phyloP scores from a whole-genome alignment of 2,797 vertebrate genomes.

The Spinus pinus region DNA sequence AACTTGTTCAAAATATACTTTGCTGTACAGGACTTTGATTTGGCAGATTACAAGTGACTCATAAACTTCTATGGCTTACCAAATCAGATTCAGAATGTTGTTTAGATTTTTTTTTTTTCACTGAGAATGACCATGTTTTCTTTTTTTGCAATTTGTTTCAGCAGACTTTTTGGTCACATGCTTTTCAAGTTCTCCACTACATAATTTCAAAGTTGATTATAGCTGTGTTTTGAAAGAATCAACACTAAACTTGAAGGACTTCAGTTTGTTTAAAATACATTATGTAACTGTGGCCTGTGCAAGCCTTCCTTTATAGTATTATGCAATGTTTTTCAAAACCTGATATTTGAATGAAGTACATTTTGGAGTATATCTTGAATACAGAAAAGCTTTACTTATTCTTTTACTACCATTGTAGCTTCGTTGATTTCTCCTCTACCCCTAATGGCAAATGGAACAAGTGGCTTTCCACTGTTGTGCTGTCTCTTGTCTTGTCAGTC shows the following conservation, averaged over 20 bases:
- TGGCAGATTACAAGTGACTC: neutral
- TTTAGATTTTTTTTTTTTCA: neutral
- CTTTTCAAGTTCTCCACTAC: neutral
- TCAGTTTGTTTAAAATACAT: neutral
- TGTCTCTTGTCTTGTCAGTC: neutral
- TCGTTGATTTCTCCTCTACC: too few relatives aligned
- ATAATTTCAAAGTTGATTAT: neutral
- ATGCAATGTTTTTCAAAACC: neutral
- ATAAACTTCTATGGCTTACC: neutral
- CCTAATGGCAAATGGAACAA: neutral
- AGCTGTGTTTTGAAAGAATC: neutral
- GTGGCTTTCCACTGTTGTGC: neutral
- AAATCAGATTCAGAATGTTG: neutral
- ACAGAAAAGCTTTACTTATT: too few relatives aligned
- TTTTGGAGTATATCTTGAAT: neutral
- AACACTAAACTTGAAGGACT: neutral
- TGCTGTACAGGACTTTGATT: fast-evolving
- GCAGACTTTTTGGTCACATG: neutral
- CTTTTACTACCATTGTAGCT: too few relatives aligned
- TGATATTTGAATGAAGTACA: neutral
- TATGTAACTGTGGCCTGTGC: fast-evolving
- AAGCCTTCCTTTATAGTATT: neutral
- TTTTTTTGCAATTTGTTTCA: neutral
- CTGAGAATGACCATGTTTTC: neutral
- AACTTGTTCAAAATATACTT: neutral